phyloP scores from a whole-genome alignment of 23 tunicate species.

The Ascidia mentula region DNA sequence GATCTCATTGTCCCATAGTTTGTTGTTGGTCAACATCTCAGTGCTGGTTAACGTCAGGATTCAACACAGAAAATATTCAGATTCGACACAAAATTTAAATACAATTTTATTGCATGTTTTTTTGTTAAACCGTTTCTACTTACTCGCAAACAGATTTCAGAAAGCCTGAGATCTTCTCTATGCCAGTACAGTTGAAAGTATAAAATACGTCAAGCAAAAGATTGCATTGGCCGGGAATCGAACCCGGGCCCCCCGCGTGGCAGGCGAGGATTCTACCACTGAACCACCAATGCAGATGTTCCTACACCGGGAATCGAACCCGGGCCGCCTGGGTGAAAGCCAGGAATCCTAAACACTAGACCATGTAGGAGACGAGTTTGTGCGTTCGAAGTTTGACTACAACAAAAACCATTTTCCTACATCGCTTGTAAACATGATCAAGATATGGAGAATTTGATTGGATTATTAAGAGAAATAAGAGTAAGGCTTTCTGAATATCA shows the following conservation, averaged over 20 bases:
- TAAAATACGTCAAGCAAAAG: too few species aligned
- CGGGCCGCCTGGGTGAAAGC: slow-evolving; percentile 82
- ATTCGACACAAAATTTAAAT: too few species aligned
- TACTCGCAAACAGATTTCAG: neutral
- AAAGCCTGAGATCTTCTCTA: too few species aligned
- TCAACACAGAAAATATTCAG: too few species aligned
- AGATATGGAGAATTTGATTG: too few species aligned
- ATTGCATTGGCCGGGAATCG: slow-evolving; percentile 11
- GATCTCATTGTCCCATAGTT: too few species aligned
- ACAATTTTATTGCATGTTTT: neutral
- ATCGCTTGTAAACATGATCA: too few species aligned
- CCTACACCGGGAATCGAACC: slow-evolving; percentile 62
- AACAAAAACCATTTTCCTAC: neutral
- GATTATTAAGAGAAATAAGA: too few species aligned
- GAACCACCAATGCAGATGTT: slow-evolving; percentile 11
- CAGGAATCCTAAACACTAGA: slow-evolving; percentile 56
- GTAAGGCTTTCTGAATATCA: too few species aligned
- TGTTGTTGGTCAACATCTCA: too few species aligned
- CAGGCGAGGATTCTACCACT: slow-evolving; percentile 14
- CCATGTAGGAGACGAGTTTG: slow-evolving; percentile 18
- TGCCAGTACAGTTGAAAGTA: too few species aligned
- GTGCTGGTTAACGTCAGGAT: too few species aligned
- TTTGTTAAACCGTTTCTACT: neutral
- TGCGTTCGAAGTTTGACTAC: neutral
- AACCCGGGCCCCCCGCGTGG: slow-evolving; percentile 21